These are phyloP conservation scores for Altica lythri DNA, from an alignment of 2,888 invertebrate species.

Conservation along the genomic window DNA sequence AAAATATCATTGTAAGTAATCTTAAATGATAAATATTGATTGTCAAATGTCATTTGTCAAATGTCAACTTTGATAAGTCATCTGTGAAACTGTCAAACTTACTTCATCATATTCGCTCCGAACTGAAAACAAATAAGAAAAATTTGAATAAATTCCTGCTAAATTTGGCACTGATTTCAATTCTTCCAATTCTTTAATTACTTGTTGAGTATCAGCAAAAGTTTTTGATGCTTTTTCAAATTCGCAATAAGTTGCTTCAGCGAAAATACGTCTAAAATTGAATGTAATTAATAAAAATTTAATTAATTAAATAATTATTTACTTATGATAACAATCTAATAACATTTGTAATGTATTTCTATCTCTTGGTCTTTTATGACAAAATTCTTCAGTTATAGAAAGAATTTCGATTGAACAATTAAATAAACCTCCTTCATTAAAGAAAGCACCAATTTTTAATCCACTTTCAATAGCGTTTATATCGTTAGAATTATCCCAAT, in stretches of 20 bases:
- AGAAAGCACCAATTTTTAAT: conserved; percentile 68
- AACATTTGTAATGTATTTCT: conserved; percentile 66
- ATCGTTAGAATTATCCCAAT: conserved; percentile 27
- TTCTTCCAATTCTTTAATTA: conserved; percentile 60
- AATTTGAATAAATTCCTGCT: conserved; percentile 81
- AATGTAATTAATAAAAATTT: background rate
- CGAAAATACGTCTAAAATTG: conserved; percentile 74
- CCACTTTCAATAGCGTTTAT: conserved; percentile 49
- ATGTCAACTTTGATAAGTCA: too few species aligned
- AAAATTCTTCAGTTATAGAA: conserved; percentile 67
- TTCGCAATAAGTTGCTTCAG: conserved; percentile 80
- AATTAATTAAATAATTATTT: conserved; percentile 42
- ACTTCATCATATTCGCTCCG: conserved; percentile 85
- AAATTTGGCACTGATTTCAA: conserved; percentile 59
- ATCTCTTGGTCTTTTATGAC: conserved; percentile 40
- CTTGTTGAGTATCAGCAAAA: conserved; percentile 63
- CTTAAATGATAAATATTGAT: background rate
- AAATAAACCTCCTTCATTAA: conserved; percentile 89
- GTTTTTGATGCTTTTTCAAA: conserved; percentile 79
- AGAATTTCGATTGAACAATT: conserved; percentile 76
- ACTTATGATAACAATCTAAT: conserved; percentile 88
- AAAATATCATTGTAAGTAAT: conserved; percentile 5
- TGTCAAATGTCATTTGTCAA: too few species aligned
- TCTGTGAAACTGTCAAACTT: too few species aligned
- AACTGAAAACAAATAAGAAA: conserved; percentile 80